These are phyloP conservation scores for Ethmia dodecea DNA, from an alignment of 2,888 invertebrate genomes.

Conservation along the genomic window DNA sequence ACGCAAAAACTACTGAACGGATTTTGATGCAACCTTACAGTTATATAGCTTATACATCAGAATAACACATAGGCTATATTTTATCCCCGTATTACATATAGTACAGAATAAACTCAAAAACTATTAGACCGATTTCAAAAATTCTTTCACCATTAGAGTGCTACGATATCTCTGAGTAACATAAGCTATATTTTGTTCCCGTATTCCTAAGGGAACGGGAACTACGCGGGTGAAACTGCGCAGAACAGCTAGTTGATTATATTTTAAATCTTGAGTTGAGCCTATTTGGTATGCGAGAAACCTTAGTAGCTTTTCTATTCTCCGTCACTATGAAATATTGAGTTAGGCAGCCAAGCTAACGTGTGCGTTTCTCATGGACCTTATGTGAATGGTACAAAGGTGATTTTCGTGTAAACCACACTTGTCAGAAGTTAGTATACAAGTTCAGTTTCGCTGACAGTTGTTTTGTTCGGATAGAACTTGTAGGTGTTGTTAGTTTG, in stretches of 20 bases:
- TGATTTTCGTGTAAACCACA: slow-evolving; percentile 13
- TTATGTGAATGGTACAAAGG: slow-evolving; percentile 14
- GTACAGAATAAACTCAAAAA: too few relatives aligned
- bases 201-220: neutral
- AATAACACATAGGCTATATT: too few relatives aligned
- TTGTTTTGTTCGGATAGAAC: slow-evolving; percentile 41
- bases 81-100: too few relatives aligned
- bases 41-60: too few relatives aligned
- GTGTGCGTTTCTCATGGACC: slow-evolving; percentile 6
- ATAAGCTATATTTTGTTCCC: too few relatives aligned
- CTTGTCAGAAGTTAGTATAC: too few relatives aligned
- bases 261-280: neutral
- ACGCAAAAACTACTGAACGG: neutral
- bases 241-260: neutral
- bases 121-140: neutral
- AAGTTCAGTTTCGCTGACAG: slow-evolving; percentile 31
- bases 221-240: neutral
- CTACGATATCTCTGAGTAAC: too few relatives aligned
- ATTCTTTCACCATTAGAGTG: neutral
- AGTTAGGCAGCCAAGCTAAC: slow-evolving; percentile 25
- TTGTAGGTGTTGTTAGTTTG: too few relatives aligned
- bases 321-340: slow-evolving; percentile 51
- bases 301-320: slow-evolving; percentile 25
- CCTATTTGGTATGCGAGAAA: too few relatives aligned
- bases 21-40: too few relatives aligned